These are phyloP conservation scores for Odontophorus gujanensis DNA, from an alignment of 2,113 vertebrate genomes.

Conservation along the genomic window DNA sequence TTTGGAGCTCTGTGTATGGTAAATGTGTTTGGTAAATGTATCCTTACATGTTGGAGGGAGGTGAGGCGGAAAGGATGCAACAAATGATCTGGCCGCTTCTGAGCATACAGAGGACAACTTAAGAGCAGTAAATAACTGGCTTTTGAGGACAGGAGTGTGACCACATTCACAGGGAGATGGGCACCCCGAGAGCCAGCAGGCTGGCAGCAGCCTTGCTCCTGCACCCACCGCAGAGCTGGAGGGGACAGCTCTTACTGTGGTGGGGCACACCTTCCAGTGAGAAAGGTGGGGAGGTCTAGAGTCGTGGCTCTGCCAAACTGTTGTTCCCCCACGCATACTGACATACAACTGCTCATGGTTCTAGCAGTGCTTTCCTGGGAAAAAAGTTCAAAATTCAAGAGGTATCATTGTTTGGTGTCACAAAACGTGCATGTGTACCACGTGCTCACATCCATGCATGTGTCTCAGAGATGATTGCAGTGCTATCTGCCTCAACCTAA, in stretches of 20 bases:
- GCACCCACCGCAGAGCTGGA: rapidly evolving
- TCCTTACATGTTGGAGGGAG: neutral
- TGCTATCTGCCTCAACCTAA: neutral
- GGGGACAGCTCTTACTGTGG: neutral
- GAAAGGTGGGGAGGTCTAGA: neutral
- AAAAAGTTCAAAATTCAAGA: neutral
- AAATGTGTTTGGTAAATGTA: neutral
- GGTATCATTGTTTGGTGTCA: neutral
- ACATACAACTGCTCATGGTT: neutral
- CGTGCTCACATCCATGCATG: rapidly evolving
- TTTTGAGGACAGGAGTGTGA: constrained; percentile 32
- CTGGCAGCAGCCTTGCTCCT: neutral
- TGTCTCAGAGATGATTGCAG: neutral
- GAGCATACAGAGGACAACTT: neutral
- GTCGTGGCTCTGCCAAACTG: rapidly evolving
- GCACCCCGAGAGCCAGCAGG: neutral
- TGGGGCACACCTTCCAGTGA: rapidly evolving
- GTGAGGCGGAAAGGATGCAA: neutral
- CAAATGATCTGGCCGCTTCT: neutral
- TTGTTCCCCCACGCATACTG: neutral
- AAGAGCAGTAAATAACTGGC: neutral
- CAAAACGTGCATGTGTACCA: rapidly evolving
- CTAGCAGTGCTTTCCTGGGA: neutral
- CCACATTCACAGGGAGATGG: neutral
- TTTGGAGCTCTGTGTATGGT: neutral